These are phyloP conservation scores for Pseudotriccus pelzelni DNA, from an alignment of 2,797 vertebrate species.

Conservation along the genomic window DNA sequence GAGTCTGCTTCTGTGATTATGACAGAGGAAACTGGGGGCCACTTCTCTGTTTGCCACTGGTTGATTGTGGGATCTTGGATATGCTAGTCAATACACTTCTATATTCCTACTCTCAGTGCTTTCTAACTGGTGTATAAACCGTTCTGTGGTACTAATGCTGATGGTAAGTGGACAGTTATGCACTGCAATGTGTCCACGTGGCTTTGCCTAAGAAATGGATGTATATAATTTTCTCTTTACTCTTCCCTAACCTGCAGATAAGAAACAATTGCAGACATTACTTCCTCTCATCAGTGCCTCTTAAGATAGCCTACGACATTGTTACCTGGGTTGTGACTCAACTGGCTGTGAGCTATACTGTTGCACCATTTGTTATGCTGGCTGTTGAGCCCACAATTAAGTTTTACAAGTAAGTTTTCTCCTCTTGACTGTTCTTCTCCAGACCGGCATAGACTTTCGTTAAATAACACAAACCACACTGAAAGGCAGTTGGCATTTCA, in stretches of 20 bases:
- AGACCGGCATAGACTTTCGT: background rate
- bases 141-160: background rate
- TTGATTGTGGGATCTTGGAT: background rate
- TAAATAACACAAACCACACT: background rate
- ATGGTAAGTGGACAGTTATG: background rate
- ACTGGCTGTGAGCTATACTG: constrained; percentile 88
- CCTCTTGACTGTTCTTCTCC: background rate
- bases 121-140: background rate
- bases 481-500: background rate
- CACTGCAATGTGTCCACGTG: accelerated
- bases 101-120: background rate
- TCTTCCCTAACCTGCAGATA: constrained; percentile 74
- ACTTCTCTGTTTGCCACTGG: background rate
- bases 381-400: constrained; percentile 83
- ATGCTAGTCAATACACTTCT: background rate
- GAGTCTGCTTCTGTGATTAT: background rate
- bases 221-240: background rate
- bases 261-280: constrained; percentile 83
- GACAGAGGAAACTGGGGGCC: background rate
- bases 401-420: constrained; percentile 87
- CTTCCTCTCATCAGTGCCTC: constrained; percentile 80
- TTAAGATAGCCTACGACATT: constrained; percentile 84
- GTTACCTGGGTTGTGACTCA: constrained; percentile 90
- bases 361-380: constrained; percentile 91
- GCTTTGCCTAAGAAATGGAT: background rate